Evolutionary conservation across 1,140 invertebrate species (phyloP).

Genomic region (Drosophila pachea): DNA sequence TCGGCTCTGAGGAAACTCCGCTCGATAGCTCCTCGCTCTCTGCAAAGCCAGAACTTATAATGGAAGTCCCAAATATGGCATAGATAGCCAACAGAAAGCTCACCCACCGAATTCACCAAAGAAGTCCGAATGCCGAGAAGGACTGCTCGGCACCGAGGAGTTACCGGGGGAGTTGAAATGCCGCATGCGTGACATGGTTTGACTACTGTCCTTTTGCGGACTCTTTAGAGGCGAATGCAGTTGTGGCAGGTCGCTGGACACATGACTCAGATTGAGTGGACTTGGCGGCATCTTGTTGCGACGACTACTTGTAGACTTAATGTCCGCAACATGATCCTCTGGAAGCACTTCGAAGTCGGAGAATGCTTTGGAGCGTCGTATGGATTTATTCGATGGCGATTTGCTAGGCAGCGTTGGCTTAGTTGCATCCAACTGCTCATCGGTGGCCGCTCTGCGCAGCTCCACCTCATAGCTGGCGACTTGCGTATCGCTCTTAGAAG

Average conservation of each 20-base stretch:
- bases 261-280: slow-evolving; percentile 71
- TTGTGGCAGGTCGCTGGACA: slow-evolving; percentile 71
- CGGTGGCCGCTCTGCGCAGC: slow-evolving; percentile 56
- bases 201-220: slow-evolving; percentile 59
- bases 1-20: slow-evolving; percentile 75
- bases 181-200: slow-evolving; percentile 53
- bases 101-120: slow-evolving; percentile 78
- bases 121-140: slow-evolving; percentile 82
- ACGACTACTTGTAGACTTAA: slow-evolving; percentile 54
- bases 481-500: slow-evolving; percentile 68
- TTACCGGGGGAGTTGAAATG: slow-evolving; percentile 65
- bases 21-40: slow-evolving; percentile 78
- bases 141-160: slow-evolving; percentile 85
- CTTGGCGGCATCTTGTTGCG: slow-evolving; percentile 64
- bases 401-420: slow-evolving; percentile 53
- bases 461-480: slow-evolving; percentile 50
- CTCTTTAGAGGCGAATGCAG: slow-evolving; percentile 68
- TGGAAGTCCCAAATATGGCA: background rate
- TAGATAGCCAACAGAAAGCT: background rate
- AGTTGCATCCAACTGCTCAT: slow-evolving; percentile 51
- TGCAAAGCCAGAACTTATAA: slow-evolving; percentile 26
- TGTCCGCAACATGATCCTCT: slow-evolving; percentile 72
- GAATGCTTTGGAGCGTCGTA: slow-evolving; percentile 67
- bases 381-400: slow-evolving; percentile 68
- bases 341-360: slow-evolving; percentile 74